Base-by-base conservation (phyloP, 2,888 invertebrate genomes). In the Pharmacophagus antenor region DNA sequence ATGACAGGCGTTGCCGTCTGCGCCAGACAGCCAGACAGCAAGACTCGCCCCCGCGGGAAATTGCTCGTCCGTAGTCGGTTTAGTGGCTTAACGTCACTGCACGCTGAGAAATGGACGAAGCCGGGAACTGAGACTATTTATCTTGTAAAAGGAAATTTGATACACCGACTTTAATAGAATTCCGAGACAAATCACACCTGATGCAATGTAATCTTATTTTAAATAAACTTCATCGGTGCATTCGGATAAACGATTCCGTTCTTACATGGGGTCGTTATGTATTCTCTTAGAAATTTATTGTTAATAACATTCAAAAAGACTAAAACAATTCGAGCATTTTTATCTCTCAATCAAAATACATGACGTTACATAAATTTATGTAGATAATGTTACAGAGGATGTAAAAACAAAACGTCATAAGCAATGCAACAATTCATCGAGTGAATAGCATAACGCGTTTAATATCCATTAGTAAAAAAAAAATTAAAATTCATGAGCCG, bases 21-120 rank as follows among this genome's bases (percentile, higher is more conserved):
- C 22, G n/a, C 37, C 31, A 17, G 31, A 21, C 47, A 55, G 44
- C 15, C 53, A 54, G 53, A 48, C 58, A 53, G 49, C 22, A n/a
- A n/a, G 41, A 25, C 23, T 12, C 53, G n/a, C 20, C 22, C 52
- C 53, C 41, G 47, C 7, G 58, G 58, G 47, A 58, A 58, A 58
- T 58, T 53, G 20, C 53, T 58, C 41, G 41, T 58, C 52, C 6
- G 37, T 17, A 23, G 31, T 52, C 57, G 20, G 44, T 50, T 51
- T 31, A 44, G 27, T 1, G 15, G 51, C 31, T 44, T 21, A 50
- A 58, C 51, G 51, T 44, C 21, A 25, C 46, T 46, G 50, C 18
- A 52, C 46, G 37, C 42, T 57, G 56, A 52, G 52, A 58, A 52
- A 58, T 52, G 50, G 21, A 21, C n/a, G 52, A 21, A 22, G 51